Conservation (phyloP, 2,797 vertebrate species). For the Phaenicophaeus curvirostris region DNA sequence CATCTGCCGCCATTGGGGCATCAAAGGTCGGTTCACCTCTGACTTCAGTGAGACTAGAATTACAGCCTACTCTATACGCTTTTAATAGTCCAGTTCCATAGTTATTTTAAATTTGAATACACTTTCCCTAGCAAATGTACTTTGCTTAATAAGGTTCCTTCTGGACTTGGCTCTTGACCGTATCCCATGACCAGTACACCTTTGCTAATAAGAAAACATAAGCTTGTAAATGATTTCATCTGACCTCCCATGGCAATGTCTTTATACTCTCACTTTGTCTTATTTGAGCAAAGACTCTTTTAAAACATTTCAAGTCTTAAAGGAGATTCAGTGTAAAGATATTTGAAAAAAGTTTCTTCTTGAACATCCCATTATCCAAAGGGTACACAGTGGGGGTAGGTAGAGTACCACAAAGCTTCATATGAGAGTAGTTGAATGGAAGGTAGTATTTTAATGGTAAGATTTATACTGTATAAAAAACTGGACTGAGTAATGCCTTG, state of each 20-base stretch:
- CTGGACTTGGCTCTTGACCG: background rate
- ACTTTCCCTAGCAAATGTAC: background rate
- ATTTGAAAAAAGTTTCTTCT: background rate
- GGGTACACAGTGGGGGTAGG: background rate
- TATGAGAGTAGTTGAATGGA: background rate
- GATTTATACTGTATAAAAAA: background rate
- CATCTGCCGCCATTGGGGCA: background rate
- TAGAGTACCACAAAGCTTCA: background rate
- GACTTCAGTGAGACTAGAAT: background rate
- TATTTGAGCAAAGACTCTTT: background rate
- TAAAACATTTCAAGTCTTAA: background rate
- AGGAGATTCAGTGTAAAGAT: background rate
- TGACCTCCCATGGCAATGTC: background rate
- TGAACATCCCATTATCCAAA: background rate
- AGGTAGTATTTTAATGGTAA: background rate
- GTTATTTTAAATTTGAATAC: background rate
- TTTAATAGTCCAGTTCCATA: background rate
- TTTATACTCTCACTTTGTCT: background rate
- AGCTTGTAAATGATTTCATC: background rate
- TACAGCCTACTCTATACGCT: background rate
- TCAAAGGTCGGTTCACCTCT: background rate
- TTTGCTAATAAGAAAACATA: background rate
- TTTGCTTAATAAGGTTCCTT: background rate
- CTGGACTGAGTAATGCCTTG: background rate
- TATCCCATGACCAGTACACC: background rate